phyloP scores from a whole-genome alignment of 2,888 invertebrate species.

The Cheilosia urbana region DNA sequence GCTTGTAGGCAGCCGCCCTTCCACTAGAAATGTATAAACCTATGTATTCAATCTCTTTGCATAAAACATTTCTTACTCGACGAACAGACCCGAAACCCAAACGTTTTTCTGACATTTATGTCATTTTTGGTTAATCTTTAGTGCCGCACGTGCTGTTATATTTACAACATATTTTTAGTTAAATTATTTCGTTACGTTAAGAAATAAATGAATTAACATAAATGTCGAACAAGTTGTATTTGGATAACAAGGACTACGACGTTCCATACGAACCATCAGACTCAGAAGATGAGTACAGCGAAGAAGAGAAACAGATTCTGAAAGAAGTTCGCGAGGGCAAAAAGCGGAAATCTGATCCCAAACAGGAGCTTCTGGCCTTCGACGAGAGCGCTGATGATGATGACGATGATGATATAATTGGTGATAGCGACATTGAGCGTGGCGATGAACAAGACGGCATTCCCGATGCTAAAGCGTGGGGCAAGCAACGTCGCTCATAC shows the following conservation, averaged over 20 bases:
- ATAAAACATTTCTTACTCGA: no score
- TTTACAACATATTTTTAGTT: neutral
- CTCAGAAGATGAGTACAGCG: constrained; percentile 90
- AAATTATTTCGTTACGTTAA: constrained; percentile 5
- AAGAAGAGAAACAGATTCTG: constrained; percentile 87
- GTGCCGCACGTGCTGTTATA: constrained; percentile 30
- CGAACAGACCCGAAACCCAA: constrained; percentile 2
- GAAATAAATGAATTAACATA: constrained; percentile 25
- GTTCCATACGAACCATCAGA: constrained; percentile 88
- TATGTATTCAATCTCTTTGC: no score
- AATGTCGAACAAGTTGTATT: constrained; percentile 79
- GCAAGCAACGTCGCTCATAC: constrained; percentile 90
- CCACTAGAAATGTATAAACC: no score
- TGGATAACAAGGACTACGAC: constrained; percentile 78
- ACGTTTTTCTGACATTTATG: constrained; percentile 13
- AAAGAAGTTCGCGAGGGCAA: constrained; percentile 85
- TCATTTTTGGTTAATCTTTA: constrained; percentile 1
- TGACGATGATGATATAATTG: constrained; percentile 84
- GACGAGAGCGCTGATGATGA: constrained; percentile 81
- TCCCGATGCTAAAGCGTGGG: constrained; percentile 94
- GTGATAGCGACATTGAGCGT: constrained; percentile 91
- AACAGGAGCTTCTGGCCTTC: constrained; percentile 88
- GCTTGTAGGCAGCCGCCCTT: no score
- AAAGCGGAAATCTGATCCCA: constrained; percentile 84
- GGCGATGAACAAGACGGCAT: constrained; percentile 89